Conservation (phyloP, 2,888 invertebrate species). For the Heliconius cydno region DNA sequence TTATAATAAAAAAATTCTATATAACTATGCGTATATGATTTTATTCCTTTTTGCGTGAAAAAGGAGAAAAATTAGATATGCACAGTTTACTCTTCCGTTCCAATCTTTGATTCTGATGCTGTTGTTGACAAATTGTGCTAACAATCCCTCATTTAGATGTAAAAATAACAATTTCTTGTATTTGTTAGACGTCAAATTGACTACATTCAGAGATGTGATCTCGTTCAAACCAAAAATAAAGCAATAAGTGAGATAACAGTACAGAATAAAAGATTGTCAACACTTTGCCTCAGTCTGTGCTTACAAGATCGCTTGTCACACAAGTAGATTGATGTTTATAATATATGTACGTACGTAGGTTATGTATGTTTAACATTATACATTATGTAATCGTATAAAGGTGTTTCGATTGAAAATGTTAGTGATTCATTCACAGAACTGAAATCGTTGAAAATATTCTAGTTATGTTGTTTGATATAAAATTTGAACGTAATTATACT, state of each 20-base stretch:
- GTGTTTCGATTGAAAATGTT: conserved; percentile 71
- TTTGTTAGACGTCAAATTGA: conserved; percentile 4
- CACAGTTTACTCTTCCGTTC: conserved; percentile 34
- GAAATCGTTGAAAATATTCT: conserved; percentile 80
- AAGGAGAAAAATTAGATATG: conserved; percentile 39
- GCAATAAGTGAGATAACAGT: conserved; percentile 8
- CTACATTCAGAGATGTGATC: conserved; percentile 35
- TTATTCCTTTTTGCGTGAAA: conserved; percentile 32
- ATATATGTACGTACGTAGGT: conserved; percentile 42
- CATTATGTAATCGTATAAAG: conserved; percentile 55
- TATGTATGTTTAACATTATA: conserved; percentile 45
- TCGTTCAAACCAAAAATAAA: conserved; percentile 29
- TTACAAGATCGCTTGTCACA: conserved; percentile 68
- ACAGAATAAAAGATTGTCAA: conserved; percentile 38
- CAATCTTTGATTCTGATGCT: conserved; percentile 35
- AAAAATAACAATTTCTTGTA: conserved; percentile 12
- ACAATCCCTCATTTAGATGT: conserved; percentile 21
- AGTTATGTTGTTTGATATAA: conserved; percentile 77
- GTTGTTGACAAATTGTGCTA: conserved; percentile 15
- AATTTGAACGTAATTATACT: conserved; percentile 68
- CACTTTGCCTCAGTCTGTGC: conserved; percentile 61
- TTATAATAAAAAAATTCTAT: conserved; percentile 52
- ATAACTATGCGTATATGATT: conserved; percentile 40
- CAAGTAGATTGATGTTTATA: conserved; percentile 60
- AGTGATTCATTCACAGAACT: conserved; percentile 83